A percentile compares a stretch with the other conserved stretches of the same genome.
These are phyloP conservation scores for Varanus salvator DNA, from an alignment of 2,113 vertebrate species.

Conservation along the genomic window DNA sequence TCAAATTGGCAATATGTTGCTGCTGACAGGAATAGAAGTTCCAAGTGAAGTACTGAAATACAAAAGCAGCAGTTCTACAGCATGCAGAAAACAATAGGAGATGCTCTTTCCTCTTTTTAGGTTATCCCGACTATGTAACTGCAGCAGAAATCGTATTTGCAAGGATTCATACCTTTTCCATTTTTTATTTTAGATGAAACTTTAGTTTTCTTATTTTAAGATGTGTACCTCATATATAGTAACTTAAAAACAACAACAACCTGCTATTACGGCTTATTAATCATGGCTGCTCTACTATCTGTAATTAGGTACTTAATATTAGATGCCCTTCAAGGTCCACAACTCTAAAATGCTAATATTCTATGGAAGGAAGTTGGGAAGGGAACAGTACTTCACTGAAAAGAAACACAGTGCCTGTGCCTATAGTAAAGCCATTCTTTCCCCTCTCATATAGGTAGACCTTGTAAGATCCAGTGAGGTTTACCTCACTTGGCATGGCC, in stretches of 20 bases:
- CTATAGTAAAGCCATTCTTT: too few relatives aligned
- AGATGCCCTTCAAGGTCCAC: background rate
- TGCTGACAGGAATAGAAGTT: background rate
- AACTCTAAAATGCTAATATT: background rate
- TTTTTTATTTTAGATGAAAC: constrained; percentile 4
- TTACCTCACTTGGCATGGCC: background rate
- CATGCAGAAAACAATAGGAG: background rate
- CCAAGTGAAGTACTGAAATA: background rate
- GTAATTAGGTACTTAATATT: too few relatives aligned
- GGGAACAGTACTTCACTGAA: background rate
- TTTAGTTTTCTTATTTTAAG: background rate
- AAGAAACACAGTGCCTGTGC: too few relatives aligned
- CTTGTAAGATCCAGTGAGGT: too few relatives aligned
- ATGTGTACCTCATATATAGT: background rate
- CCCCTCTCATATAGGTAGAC: too few relatives aligned
- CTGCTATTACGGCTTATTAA: too few relatives aligned
- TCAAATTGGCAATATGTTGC: constrained; percentile 21
- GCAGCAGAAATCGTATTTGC: constrained; percentile 16
- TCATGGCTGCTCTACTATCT: too few relatives aligned
- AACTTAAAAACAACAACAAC: too few relatives aligned
- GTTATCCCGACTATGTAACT: background rate
- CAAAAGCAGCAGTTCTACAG: background rate
- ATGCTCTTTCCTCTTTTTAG: background rate
- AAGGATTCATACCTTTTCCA: background rate
- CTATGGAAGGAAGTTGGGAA: background rate